Conservation (phyloP, 2,113 vertebrate species). For the Urocynchramus pylzowi region DNA sequence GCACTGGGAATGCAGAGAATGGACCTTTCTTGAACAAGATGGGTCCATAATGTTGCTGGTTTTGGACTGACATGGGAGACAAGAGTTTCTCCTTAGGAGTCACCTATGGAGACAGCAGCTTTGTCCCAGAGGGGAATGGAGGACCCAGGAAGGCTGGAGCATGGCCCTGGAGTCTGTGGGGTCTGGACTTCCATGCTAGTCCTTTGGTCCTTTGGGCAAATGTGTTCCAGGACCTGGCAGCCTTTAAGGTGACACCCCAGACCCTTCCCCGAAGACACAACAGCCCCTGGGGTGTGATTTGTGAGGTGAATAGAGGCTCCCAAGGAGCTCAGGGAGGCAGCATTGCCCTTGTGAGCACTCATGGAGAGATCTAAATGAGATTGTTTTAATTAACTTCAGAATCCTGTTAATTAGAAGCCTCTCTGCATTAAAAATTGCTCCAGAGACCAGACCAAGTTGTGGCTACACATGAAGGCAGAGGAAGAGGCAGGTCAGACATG, state of each 20-base stretch:
- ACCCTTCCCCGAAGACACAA: not conserved
- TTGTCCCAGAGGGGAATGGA: not conserved
- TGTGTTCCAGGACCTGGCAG: fast-evolving
- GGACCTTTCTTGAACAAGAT: not conserved
- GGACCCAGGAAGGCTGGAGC: not conserved
- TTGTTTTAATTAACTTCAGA: slow-evolving; percentile 64
- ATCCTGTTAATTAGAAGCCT: slow-evolving; percentile 59
- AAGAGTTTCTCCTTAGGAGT: not conserved
- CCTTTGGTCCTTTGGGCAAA: not conserved
- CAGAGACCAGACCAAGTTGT: not conserved
- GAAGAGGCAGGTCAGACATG: not conserved
- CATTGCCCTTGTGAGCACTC: slow-evolving; percentile 6
- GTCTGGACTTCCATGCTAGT: not conserved
- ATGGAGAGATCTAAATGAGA: slow-evolving; percentile 32
- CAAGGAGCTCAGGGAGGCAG: not conserved
- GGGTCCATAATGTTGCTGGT: fast-evolving
- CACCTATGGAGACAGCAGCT: not conserved
- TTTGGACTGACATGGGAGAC: not conserved
- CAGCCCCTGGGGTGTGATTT: not conserved
- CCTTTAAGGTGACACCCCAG: not conserved
- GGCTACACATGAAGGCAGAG: not conserved
- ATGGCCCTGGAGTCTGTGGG: not conserved
- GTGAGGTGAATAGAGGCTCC: not conserved
- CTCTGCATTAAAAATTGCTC: slow-evolving; percentile 31
- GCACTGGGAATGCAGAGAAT: not conserved